Evolutionary conservation across 2,888 invertebrate genomes (phyloP), one percentile per base, ranked within the genome.

Genomic region (Mechanitis messenoides): DNA sequence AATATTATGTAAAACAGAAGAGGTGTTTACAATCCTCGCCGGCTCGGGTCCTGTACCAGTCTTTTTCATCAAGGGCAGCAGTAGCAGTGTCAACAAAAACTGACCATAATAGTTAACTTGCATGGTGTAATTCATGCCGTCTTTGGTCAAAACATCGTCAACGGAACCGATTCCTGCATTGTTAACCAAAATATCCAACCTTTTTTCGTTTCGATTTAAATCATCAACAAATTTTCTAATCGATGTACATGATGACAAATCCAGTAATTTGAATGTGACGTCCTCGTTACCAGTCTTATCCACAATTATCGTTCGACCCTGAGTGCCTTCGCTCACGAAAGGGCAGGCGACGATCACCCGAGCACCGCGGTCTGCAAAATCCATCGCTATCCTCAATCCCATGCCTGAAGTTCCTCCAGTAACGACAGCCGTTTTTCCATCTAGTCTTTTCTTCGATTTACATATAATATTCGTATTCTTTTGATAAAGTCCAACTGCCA

Each of bases 21-120:
- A 94, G 0, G 96, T 95, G 35, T 95, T 92, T 0, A 96, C 92
- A 1, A 97, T 92, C 64, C 96, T 92, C 62, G 94, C 92, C 4
- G 95, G 93, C 12, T 92, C 91, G 11, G 93, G 92, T 3, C 71
- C 60, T 0, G 62, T 72, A 2, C 85, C 88, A 6, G 83, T 76
- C 74, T 91, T 92, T 78, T 93, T 94, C 67, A 96, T 77, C 66
- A 96, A 85, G 84, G 95, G 96, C 70, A 96, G 92, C 46, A 98
- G 91, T 45, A 98, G 92, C 78, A 97, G 94, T 0, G 98, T 98
- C 57, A 98, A 87, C 42, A 98, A 90, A 80, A 98, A 98, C 9
- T 97, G 95, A 0, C 98, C 98, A 79, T 95, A 96, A 75, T 98
- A 96, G 81, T 98, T 98, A 2, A 97, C 96, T 56, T 95, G 97